phyloP scores from a whole-genome alignment of 2,113 vertebrate species.

The Spea bombifrons region DNA sequence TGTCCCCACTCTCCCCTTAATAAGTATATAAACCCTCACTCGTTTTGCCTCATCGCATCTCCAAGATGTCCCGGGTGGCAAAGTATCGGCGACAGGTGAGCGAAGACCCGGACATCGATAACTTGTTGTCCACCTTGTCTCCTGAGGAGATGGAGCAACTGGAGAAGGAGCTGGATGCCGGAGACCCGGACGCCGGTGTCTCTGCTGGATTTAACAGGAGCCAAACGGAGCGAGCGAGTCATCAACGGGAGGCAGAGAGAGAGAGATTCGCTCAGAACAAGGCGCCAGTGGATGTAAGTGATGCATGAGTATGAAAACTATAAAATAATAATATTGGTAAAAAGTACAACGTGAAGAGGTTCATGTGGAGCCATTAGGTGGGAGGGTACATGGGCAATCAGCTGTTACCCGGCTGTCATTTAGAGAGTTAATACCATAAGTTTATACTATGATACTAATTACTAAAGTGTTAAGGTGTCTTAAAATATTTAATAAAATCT shows the following conservation, averaged over 20 bases:
- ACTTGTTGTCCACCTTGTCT: slow-evolving; percentile 74
- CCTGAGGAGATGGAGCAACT: slow-evolving; percentile 83
- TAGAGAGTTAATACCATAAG: too few species aligned
- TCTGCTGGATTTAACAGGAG: slow-evolving; percentile 64
- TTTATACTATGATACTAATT: too few species aligned
- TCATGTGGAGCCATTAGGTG: too few species aligned
- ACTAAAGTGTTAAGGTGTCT: too few species aligned
- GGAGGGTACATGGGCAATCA: too few species aligned
- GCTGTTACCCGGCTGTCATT: too few species aligned
- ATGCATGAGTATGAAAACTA: neutral
- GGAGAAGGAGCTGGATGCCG: slow-evolving; percentile 79
- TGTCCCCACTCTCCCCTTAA: too few species aligned
- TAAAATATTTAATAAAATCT: too few species aligned
- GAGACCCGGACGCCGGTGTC: slow-evolving; percentile 72
- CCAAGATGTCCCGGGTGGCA: slow-evolving; percentile 76
- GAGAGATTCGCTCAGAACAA: slow-evolving; percentile 72
- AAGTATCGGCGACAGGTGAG: slow-evolving; percentile 75
- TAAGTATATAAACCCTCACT: too few species aligned
- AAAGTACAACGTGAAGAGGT: too few species aligned
- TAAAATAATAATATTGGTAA: too few species aligned
- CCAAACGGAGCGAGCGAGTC: slow-evolving; percentile 63
- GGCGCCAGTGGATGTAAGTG: slow-evolving; percentile 77
- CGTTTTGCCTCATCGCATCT: slow-evolving; percentile 17
- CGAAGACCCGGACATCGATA: slow-evolving; percentile 81
- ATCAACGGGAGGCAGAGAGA: slow-evolving; percentile 66